Evolutionary conservation across 30 jellyfish, hydroid and myxozoan genomes (phyloP).

Genomic region (Hydra vulgaris): DNA sequence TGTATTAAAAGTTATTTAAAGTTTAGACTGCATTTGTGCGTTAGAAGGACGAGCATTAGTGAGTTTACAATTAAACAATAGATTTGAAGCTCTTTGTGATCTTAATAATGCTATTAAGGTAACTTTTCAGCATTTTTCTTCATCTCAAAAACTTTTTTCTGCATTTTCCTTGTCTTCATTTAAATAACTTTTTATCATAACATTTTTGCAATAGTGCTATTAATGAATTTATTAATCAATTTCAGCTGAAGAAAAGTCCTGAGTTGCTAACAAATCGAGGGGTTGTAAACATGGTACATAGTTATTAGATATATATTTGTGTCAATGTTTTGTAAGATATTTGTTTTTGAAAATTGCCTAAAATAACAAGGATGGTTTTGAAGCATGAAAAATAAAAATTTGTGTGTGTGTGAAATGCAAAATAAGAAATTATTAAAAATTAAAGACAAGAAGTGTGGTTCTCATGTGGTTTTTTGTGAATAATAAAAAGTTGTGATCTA

Average conservation of each 20-base stretch:
- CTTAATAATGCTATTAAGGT: conserved; percentile 75
- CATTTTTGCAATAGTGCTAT: too few species aligned
- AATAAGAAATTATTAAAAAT: too few species aligned
- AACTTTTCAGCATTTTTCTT: neutral
- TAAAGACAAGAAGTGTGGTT: too few species aligned
- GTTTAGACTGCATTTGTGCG: conserved; percentile 33
- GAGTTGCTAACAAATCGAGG: conserved; percentile 79
- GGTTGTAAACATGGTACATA: conserved; percentile 57
- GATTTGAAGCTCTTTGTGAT: conserved; percentile 73
- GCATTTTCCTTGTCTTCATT: too few species aligned
- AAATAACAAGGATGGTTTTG: too few species aligned
- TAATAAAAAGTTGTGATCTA: too few species aligned
- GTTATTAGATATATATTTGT: neutral
- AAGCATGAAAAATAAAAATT: too few species aligned
- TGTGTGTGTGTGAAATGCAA: too few species aligned
- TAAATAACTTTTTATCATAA: too few species aligned
- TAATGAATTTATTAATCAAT: neutral
- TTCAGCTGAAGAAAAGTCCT: conserved; percentile 29
- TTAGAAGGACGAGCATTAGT: conserved; percentile 83
- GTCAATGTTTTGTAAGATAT: too few species aligned
- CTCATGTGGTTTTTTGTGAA: too few species aligned
- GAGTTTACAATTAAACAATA: conserved; percentile 62
- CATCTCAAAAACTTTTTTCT: neutral
- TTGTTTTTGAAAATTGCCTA: too few species aligned
- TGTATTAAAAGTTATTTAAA: neutral